Base-by-base conservation (phyloP, 2,113 vertebrate genomes). In the Mormyrus lacerda region DNA sequence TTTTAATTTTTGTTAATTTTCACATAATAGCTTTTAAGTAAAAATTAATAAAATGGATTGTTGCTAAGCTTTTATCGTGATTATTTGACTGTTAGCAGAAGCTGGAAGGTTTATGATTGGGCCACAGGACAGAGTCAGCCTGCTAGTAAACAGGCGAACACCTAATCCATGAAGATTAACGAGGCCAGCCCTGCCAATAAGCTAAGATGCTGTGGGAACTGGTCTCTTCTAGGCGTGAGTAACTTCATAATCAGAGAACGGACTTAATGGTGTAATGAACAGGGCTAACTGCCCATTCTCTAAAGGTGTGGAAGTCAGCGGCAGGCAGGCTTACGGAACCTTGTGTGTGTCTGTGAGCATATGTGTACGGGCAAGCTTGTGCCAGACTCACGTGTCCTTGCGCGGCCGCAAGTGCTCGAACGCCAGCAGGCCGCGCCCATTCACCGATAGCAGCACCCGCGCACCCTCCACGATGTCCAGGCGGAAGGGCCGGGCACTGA, bases 351-450 rank as follows among this genome's bases (percentile, higher is more conserved):
- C 13, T 35, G 15, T 35, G n/a, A 8, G 19, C 13, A 17, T 5
- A 17, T 19, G 79, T 1, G 15, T 24, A 17, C 1, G 35, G 13
- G 42, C 2, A 2, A 3, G 9, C 21, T n/a, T 13, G 24, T 47
- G 42, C 39, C 82, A 58, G 31, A 96, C 96, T 97, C 96, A 98
- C 98, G 97, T 97, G 97, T 97, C 97, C 96, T 96, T 97, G 93
- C 96, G 97, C 45, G 94, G 94, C 89, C 97, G 95, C 91, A 97
- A 95, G 87, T 97, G 97, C 93, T 99, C 98, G 13, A 98, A 97
- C 27, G 94, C 94, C 91, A 98, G 92, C 69, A 99, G 96, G 85
- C 98, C 98, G 0, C 97, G 96, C 0, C 97, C 97, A 90, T 99
- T 99, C 89, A 99, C 93, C 9, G 97, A 98, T 92, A 98, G 95